Evolutionary conservation across 2,113 vertebrate species (phyloP), one percentile per base, ranked within the genome.

Genomic region (Maccullochella peelii): DNA sequence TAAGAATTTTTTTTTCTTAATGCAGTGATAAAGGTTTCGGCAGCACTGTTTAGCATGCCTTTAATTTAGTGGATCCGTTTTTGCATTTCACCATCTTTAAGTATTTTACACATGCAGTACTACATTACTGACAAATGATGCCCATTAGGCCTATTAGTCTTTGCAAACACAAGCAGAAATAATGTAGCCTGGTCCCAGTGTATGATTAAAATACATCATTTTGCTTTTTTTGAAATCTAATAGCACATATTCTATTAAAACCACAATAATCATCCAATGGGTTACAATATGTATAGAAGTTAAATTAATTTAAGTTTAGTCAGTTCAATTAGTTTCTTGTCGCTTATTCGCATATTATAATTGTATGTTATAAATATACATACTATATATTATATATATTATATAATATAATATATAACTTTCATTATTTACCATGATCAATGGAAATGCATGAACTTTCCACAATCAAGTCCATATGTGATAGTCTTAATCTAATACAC

Each of bases 71-170:
- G 40, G n/a, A 79, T 79, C 49, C 25, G 9, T 87, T 87, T 85
- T 84, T 65, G 57, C 47, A 25, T 58, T 58, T 80, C 52, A 36
- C 20, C 42, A 20, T 69, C 49, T 74, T 79, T 82, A 71, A 79
- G 65, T 70, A 38, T 80, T 90, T 90, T 85, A 79, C 79, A 82
- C 68, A 76, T n/a, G 4, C 42, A 54, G 54, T 4, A 21, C 58
- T 59, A 54, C 73, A 61, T 80, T 70, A 0, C 4, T 90, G 90
- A 92, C 58, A 85, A 92, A 93, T 84, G 82, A 75, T 84, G 44
- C 76, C 82, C 84, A 84, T 92, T 90, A 86, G 83, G 62, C 50
- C 77, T 78, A 27, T 85, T 89, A 84, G 83, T 89, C 83, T 92
- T 63, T 81, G 72, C 71, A 84, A 89, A 88, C 84, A 79, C 72